Percentiles rank a stretch among this genome's conserved stretches.
These are phyloP conservation scores for Sarcophaga peregrina DNA, from an alignment of 1,140 invertebrate genomes.

Conservation along the genomic window DNA sequence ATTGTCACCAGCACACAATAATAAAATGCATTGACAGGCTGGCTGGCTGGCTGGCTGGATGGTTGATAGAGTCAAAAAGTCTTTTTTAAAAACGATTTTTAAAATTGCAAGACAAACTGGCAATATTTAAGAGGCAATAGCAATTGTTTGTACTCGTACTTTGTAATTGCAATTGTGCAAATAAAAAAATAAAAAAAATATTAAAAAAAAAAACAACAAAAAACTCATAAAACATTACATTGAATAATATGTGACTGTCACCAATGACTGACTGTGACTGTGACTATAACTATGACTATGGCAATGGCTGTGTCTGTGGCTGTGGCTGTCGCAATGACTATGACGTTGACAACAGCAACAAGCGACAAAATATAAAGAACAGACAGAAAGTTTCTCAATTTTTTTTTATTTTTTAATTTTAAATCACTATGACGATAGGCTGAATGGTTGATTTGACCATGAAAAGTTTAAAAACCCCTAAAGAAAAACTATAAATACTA, in stretches of 20 bases:
- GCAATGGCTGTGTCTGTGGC: too few species aligned
- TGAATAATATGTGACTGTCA: neutral
- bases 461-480: slow-evolving; percentile 36
- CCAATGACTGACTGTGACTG: neutral
- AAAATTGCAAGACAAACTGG: too few species aligned
- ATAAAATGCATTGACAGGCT: neutral
- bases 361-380: neutral
- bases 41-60: too few species aligned
- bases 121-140: neutral
- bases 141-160: slow-evolving; percentile 33
- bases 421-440: slow-evolving; percentile 29
- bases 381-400: neutral
- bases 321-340: neutral
- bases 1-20: slow-evolving; percentile 27
- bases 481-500: slow-evolving; percentile 39
- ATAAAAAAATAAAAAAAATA: slow-evolving; percentile 42
- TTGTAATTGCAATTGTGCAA: slow-evolving; percentile 48
- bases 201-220: neutral
- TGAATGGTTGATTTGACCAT: slow-evolving; percentile 36
- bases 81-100: too few species aligned
- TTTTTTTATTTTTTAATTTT: neutral
- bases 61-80: too few species aligned
- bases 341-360: slow-evolving; percentile 37
- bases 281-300: too few species aligned
- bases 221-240: slow-evolving; percentile 5